A percentile compares a stretch with the other conserved stretches of the same genome.
Conservation (phyloP, 2,888 invertebrate genomes). For the Lymantria dispar region DNA sequence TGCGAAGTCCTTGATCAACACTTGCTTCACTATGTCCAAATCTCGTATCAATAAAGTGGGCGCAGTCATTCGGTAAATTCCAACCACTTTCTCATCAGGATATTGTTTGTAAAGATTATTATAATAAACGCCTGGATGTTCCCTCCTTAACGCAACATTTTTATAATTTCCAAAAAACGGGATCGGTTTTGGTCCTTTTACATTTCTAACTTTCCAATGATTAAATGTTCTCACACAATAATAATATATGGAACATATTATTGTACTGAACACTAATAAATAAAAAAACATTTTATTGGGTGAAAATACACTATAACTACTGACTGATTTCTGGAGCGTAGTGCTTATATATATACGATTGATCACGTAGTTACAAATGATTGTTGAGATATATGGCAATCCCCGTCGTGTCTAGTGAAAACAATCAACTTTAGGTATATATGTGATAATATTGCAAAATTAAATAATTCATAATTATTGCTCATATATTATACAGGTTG, state of each 20-base stretch:
- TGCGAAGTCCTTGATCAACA: constrained; percentile 55
- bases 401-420: not conserved
- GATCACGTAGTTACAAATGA: not conserved
- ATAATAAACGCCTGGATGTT: constrained; percentile 33
- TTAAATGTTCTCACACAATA: constrained; percentile 26
- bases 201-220: constrained; percentile 35
- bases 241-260: constrained; percentile 12
- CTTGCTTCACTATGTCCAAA: constrained; percentile 48
- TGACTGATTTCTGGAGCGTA: not conserved
- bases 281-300: constrained; percentile 11
- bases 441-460: too few species aligned
- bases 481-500: too few species aligned
- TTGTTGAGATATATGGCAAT: not conserved
- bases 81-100: constrained; percentile 51
- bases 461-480: too few species aligned
- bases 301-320: not conserved
- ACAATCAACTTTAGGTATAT: not conserved
- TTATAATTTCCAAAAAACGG: constrained; percentile 36
- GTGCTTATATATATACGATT: not conserved
- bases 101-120: constrained; percentile 48
- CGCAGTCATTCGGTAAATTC: constrained; percentile 46
- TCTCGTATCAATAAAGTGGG: constrained; percentile 51
- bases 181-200: constrained; percentile 46
- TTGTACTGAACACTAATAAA: constrained; percentile 6
- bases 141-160: constrained; percentile 34